A percentile compares a stretch with the other conserved stretches of the same genome.
These are phyloP conservation scores for Macropis europaea DNA, from an alignment of 2,888 invertebrate genomes.

Conservation along the genomic window DNA sequence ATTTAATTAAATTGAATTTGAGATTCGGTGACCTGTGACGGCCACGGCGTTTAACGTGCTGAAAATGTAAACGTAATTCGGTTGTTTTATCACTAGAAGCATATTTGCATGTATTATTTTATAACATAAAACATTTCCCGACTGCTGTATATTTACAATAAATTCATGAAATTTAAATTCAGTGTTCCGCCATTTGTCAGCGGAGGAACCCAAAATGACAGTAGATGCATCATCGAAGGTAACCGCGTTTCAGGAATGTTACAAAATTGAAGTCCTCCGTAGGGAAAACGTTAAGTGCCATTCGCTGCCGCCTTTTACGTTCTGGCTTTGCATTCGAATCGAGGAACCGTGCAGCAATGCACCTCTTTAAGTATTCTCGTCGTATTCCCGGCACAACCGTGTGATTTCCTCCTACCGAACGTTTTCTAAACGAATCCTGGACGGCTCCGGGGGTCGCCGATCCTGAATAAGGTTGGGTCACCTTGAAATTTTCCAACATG, in stretches of 20 bases:
- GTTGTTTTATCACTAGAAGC: too few relatives aligned
- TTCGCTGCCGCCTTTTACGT: constrained; percentile 47
- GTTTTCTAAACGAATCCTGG: constrained; percentile 59
- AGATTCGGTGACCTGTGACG: too few relatives aligned
- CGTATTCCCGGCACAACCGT: constrained; percentile 50
- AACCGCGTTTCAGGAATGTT: neutral
- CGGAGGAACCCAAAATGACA: too few relatives aligned
- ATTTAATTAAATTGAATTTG: too few relatives aligned
- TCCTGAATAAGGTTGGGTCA: constrained; percentile 36
- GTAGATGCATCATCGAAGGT: neutral
- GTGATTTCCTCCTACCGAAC: constrained; percentile 60
- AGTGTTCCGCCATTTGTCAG: too few relatives aligned
- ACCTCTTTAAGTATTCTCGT: constrained; percentile 66
- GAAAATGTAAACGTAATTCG: too few relatives aligned
- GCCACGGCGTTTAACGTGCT: too few relatives aligned
- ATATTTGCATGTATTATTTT: too few relatives aligned
- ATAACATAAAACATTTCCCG: too few relatives aligned
- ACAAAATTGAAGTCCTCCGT: constrained; percentile 4
- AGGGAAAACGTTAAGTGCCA: constrained; percentile 20
- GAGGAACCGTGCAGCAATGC: constrained; percentile 66
- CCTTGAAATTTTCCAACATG: constrained; percentile 26
- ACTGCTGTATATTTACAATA: too few relatives aligned
- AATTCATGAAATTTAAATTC: too few relatives aligned
- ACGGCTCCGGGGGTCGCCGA: constrained; percentile 32
- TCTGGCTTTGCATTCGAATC: constrained; percentile 59